Evolutionary conservation across 2,888 invertebrate genomes (phyloP).

Genomic region (Myopa testacea): DNA sequence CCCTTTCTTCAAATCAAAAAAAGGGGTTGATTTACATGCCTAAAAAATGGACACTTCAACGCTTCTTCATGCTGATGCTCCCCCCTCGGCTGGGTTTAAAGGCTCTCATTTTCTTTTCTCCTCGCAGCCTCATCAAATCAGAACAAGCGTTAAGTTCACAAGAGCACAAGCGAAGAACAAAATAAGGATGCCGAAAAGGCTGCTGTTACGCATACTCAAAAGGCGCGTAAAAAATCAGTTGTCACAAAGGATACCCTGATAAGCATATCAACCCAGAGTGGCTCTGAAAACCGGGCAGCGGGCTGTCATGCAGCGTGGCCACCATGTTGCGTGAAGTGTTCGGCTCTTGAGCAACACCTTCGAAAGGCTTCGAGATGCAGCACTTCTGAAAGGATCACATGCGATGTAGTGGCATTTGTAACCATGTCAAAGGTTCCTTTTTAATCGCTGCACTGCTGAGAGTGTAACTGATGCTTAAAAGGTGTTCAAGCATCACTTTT

Average conservation of each 20-base stretch:
- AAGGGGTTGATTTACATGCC: conserved; percentile 64
- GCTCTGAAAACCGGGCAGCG: neutral
- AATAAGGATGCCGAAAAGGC: neutral
- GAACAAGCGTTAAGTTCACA: conserved; percentile 38
- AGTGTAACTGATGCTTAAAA: neutral
- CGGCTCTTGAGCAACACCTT: conserved; percentile 22
- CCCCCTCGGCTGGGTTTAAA: conserved; percentile 42
- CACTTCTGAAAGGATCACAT: neutral
- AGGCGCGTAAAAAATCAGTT: neutral
- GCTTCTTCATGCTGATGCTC: conserved; percentile 24
- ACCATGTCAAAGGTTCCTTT: neutral
- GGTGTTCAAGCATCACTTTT: neutral
- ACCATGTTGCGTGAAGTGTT: conserved; percentile 5
- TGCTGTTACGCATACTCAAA: neutral
- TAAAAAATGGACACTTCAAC: conserved; percentile 54
- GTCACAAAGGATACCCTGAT: neutral
- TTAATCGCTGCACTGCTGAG: neutral
- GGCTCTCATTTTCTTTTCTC: neutral
- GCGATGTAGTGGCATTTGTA: neutral
- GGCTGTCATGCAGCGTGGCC: neutral
- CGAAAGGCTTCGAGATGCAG: neutral
- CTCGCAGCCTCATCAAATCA: conserved; percentile 40
- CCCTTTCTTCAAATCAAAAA: conserved; percentile 35
- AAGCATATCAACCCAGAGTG: neutral
- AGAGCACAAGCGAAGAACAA: too few species aligned